Evolutionary conservation across 2,797 vertebrate genomes (phyloP).

Genomic region (Acrocephalus scirpaceus): DNA sequence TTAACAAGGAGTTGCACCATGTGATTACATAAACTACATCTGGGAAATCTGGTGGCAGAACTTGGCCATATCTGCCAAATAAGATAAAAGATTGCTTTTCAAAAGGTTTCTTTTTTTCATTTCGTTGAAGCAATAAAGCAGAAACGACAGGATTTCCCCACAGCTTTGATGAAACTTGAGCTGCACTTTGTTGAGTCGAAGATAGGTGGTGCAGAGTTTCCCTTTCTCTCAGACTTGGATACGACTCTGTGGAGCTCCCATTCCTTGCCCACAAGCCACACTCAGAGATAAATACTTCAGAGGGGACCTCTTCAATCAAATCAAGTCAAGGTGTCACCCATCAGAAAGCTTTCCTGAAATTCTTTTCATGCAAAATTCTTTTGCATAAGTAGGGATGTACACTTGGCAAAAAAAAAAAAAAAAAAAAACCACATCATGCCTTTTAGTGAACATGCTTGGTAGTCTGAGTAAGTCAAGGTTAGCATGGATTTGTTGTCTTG

Average conservation of each 20-base stretch:
- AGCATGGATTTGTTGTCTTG: neutral
- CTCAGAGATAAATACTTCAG: neutral
- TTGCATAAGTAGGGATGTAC: neutral
- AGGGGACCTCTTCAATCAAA: neutral
- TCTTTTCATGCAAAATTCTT: neutral
- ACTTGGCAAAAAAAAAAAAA: neutral
- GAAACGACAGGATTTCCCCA: neutral
- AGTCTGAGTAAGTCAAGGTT: neutral
- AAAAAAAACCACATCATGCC: neutral
- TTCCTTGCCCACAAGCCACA: neutral
- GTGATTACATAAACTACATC: neutral
- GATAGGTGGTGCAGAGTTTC: neutral
- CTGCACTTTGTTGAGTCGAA: neutral
- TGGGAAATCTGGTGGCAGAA: neutral
- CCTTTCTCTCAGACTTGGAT: neutral
- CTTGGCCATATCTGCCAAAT: neutral
- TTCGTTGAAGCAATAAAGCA: neutral
- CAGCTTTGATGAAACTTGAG: neutral
- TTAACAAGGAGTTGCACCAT: neutral
- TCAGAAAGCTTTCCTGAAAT: neutral
- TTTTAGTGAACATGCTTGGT: neutral
- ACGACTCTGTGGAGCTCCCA: neutral
- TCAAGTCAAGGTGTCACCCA: neutral
- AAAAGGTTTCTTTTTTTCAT: neutral
- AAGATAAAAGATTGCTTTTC: neutral